These are phyloP conservation scores for Oenanthe melanoleuca DNA, from an alignment of 2,113 vertebrate species.

Conservation along the genomic window DNA sequence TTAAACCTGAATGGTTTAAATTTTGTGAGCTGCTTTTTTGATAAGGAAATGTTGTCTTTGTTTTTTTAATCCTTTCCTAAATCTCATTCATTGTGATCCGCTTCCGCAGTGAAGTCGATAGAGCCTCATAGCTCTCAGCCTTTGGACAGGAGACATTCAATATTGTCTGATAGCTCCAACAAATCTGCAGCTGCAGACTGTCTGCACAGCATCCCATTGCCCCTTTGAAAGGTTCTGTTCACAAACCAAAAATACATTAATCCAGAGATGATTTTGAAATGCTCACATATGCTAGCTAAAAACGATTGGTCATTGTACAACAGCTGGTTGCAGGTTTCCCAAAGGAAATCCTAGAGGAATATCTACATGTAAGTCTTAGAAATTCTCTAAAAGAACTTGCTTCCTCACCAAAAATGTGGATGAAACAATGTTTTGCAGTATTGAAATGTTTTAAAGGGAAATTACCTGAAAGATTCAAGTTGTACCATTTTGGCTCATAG, in stretches of 20 bases:
- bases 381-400: neutral
- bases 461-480: neutral
- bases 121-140: slow-evolving; percentile 16
- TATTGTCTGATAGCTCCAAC: slow-evolving; percentile 47
- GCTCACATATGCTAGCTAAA: neutral
- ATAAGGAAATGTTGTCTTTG: neutral
- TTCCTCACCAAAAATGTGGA: neutral
- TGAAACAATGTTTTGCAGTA: neutral
- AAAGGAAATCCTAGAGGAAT: neutral
- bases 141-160: slow-evolving; percentile 46
- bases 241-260: slow-evolving; percentile 11
- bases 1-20: neutral
- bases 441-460: neutral
- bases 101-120: slow-evolving; percentile 46
- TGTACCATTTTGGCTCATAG: neutral
- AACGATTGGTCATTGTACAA: neutral
- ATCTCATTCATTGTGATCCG: neutral
- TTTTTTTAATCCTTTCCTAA: slow-evolving; percentile 20
- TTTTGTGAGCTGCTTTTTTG: neutral
- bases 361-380: neutral
- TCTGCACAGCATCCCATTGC: neutral
- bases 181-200: slow-evolving; percentile 31
- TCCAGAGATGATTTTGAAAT: neutral
- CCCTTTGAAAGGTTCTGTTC: slow-evolving; percentile 29
- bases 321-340: neutral